Conservation (phyloP, 1,140 invertebrate genomes). For the Pemphigus obesinymphae region DNA sequence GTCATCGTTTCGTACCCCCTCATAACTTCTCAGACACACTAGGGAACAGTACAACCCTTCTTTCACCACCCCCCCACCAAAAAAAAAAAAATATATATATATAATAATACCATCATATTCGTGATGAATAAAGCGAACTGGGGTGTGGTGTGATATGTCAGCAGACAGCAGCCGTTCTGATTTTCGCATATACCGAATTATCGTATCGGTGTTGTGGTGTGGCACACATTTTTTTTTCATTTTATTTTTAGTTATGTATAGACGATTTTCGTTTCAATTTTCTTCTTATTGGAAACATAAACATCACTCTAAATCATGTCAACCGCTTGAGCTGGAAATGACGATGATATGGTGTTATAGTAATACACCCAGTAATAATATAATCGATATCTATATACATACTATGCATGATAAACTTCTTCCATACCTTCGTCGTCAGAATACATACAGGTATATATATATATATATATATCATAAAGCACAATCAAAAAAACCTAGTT, state of each 20-base stretch:
- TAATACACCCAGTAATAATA: no score
- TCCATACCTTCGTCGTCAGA: no score
- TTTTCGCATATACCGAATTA: not conserved
- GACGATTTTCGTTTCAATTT: not conserved
- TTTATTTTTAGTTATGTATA: conserved; percentile 16
- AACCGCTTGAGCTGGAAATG: not conserved
- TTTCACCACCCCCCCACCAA: no score
- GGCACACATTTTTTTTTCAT: no score
- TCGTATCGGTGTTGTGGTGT: not conserved
- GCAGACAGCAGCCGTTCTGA: not conserved
- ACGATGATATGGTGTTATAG: not conserved
- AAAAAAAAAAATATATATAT: no score
- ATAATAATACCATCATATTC: not conserved
- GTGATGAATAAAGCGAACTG: not conserved
- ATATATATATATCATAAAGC: no score
- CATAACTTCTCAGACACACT: conserved; percentile 34
- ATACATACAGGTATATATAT: no score
- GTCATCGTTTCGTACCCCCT: conserved; percentile 15
- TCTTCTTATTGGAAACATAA: not conserved
- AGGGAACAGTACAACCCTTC: not conserved
- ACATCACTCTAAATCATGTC: not conserved
- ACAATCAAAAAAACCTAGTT: no score
- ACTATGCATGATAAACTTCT: no score
- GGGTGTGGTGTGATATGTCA: not conserved
- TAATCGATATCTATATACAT: no score